Evolutionary conservation across 2,113 vertebrate genomes (phyloP).

Genomic region (Paracanthobrama guichenoti): DNA sequence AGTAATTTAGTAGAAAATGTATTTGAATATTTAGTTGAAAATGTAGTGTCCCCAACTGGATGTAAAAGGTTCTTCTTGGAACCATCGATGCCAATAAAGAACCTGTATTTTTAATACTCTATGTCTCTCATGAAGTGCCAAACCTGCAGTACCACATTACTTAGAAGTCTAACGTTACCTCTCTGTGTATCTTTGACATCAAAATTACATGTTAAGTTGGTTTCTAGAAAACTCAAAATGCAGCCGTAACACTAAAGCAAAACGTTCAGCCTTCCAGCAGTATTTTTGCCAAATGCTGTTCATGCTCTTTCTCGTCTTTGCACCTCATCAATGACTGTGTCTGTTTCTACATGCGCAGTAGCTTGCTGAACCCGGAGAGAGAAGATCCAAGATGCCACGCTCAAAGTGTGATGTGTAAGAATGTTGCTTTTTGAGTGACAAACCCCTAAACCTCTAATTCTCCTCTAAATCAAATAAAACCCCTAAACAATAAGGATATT

Average conservation of each 20-base stretch:
- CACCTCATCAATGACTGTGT: constrained; percentile 64
- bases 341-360: constrained; percentile 75
- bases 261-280: neutral
- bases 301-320: constrained; percentile 8
- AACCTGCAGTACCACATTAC: neutral
- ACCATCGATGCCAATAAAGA: too few species aligned
- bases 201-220: neutral
- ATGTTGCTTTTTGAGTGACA: constrained; percentile 64
- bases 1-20: too few species aligned
- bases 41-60: too few species aligned
- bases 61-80: neutral
- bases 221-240: neutral
- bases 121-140: constrained; percentile 14
- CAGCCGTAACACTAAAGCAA: neutral
- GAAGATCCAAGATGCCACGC: constrained; percentile 76
- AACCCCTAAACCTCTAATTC: neutral
- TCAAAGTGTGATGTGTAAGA: constrained; percentile 82
- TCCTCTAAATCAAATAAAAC: constrained; percentile 42
- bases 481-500: constrained; percentile 8
- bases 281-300: constrained; percentile 14
- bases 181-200: neutral
- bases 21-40: too few species aligned
- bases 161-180: neutral
- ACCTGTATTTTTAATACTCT: too few species aligned
- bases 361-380: constrained; percentile 67